Evolutionary conservation across 2,888 invertebrate species (phyloP).

Genomic region (Pardosa pseudoannulata): DNA sequence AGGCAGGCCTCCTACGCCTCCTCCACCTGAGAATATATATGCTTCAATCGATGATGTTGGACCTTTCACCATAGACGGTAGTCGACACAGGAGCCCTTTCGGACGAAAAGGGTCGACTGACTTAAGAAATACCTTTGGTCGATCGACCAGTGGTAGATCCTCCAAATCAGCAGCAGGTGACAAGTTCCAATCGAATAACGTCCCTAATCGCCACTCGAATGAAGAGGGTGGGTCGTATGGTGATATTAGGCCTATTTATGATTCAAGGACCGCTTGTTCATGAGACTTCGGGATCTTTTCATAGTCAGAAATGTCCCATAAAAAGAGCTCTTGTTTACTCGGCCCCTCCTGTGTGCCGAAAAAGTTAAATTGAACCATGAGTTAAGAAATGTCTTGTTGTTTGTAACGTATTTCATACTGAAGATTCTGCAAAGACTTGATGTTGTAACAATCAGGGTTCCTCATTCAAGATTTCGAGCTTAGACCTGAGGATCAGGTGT

Average conservation of each 20-base stretch:
- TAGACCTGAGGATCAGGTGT: constrained; percentile 4
- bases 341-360: background rate
- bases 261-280: constrained; percentile 71
- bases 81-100: constrained; percentile 55
- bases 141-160: constrained; percentile 3
- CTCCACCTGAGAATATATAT: constrained; percentile 70
- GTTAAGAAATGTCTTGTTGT: constrained; percentile 10
- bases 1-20: constrained; percentile 57
- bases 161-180: constrained; percentile 9
- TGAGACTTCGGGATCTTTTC: constrained; percentile 39
- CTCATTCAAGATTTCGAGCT: constrained; percentile 19
- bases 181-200: constrained; percentile 64
- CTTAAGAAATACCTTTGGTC: constrained; percentile 60
- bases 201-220: constrained; percentile 41
- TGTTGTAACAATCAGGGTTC: constrained; percentile 13
- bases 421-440: background rate
- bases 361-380: background rate
- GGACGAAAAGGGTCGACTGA: constrained; percentile 51
- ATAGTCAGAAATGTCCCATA: constrained; percentile 24
- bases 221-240: constrained; percentile 67
- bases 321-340: constrained; percentile 1
- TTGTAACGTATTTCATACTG: background rate
- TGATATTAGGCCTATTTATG: constrained; percentile 73
- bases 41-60: constrained; percentile 72
- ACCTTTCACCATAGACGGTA: constrained; percentile 71